These are phyloP conservation scores for Ectemnius continuus DNA, from an alignment of 2,888 invertebrate genomes.

Conservation along the genomic window DNA sequence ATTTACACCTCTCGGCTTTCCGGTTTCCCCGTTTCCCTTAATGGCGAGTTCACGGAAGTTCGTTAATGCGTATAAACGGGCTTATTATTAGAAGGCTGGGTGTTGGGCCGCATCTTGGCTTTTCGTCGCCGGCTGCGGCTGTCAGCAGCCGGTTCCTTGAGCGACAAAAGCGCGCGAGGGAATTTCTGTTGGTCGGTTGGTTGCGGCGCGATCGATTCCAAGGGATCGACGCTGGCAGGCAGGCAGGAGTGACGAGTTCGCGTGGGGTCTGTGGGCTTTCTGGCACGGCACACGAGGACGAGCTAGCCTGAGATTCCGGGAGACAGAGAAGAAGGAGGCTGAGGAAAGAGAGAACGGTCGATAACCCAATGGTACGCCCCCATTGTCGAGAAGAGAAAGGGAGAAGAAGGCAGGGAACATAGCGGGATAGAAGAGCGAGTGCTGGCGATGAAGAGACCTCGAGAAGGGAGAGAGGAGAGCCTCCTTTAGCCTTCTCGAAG, in stretches of 20 bases:
- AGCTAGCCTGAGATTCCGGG: slow-evolving; percentile 22
- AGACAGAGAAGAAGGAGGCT: slow-evolving; percentile 48
- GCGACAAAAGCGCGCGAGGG: background rate
- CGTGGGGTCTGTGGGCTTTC: slow-evolving; percentile 57
- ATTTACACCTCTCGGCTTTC: slow-evolving; percentile 61
- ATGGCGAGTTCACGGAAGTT: slow-evolving; percentile 60
- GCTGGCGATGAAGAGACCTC: slow-evolving; percentile 54
- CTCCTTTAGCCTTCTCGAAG: slow-evolving; percentile 51
- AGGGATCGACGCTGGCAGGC: slow-evolving; percentile 35
- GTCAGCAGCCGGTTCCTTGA: too few species aligned
- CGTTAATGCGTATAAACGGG: slow-evolving; percentile 51
- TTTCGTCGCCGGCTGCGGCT: background rate
- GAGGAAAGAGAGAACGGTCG: slow-evolving; percentile 66
- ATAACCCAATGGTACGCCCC: slow-evolving; percentile 69
- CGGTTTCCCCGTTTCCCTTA: slow-evolving; percentile 60
- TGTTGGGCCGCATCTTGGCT: slow-evolving; percentile 3
- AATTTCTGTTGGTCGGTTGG: background rate
- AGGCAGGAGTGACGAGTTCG: slow-evolving; percentile 60
- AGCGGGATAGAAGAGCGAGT: slow-evolving; percentile 44
- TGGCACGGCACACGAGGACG: slow-evolving; percentile 8
- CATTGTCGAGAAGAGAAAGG: slow-evolving; percentile 61
- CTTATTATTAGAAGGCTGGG: slow-evolving; percentile 60
- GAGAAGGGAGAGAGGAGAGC: slow-evolving; percentile 36
- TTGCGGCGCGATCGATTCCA: slow-evolving; percentile 35
- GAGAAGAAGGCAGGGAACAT: slow-evolving; percentile 27